Evolutionary conservation across 1,140 invertebrate species (phyloP).

Genomic region (Caerostris extrusa): DNA sequence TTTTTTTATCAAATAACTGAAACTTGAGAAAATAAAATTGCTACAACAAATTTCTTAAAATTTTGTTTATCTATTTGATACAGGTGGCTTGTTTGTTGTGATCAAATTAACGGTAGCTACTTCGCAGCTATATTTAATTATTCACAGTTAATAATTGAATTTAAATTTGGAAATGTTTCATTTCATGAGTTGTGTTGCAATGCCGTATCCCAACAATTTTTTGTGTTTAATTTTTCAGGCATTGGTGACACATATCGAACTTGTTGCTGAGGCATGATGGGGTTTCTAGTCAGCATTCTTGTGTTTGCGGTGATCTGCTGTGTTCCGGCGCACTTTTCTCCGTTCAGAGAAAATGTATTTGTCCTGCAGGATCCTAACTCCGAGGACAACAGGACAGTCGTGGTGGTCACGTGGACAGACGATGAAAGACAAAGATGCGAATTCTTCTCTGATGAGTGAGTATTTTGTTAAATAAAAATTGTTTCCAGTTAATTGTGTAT

Average conservation of each 20-base stretch:
- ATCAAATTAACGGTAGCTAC: too few relatives aligned
- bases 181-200: neutral
- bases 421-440: slow-evolving; percentile 9
- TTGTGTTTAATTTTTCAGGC: neutral
- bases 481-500: too few relatives aligned
- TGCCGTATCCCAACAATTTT: neutral
- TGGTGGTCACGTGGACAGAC: slow-evolving; percentile 22
- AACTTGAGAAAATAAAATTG: too few relatives aligned
- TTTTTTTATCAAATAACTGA: too few relatives aligned
- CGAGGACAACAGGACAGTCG: neutral
- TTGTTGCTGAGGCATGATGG: slow-evolving; percentile 77
- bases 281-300: slow-evolving; percentile 83
- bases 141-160: too few relatives aligned
- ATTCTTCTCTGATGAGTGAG: slow-evolving; percentile 49
- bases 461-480: neutral
- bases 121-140: too few relatives aligned
- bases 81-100: too few relatives aligned
- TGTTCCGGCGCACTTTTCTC: slow-evolving; percentile 83
- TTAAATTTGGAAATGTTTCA: too few relatives aligned
- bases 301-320: slow-evolving; percentile 84
- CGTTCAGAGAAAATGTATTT: slow-evolving; percentile 77
- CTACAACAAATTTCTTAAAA: too few relatives aligned
- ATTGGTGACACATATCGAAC: neutral
- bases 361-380: slow-evolving; percentile 19
- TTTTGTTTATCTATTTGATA: too few relatives aligned